Evolutionary conservation across 2,888 invertebrate species (phyloP), one percentile per base, ranked within the genome.

Genomic region (Lasioglossum oenotherae): DNA sequence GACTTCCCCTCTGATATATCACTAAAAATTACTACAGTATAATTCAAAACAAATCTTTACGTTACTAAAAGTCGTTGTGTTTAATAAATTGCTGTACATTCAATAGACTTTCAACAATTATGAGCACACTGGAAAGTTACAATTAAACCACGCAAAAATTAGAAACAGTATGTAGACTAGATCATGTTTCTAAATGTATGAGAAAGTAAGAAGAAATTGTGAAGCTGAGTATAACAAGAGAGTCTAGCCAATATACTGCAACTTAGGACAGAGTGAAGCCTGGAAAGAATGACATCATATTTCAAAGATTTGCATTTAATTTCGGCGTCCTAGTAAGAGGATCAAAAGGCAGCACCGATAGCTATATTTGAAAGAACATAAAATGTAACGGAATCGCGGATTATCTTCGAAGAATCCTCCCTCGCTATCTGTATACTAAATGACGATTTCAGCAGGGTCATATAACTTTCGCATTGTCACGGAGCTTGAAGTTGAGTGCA

Each of bases 401-500:
- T 88, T 86, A 87, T 90, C 91, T 88, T 86, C 83, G 87, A 81
- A 90, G 31, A 82, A 78, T 89, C 89, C 88, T 87, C 69, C 2
- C 1, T 69, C 79, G 31, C 60, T 60, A 46, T 16, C 73, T 38
- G 87, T 88, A 88, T 88, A 91, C 92, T 93, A 94, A 94, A 94
- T 92, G 93, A 93, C 92, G 90, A 92, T 94, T 93, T 94, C 84
- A 93, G 88, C 92, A 91, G 91, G 90, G 93, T 92, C 92, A 93
- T 92, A 94, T 94, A 92, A 92, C 90, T 86, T 90, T 87, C 78
- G 88, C 87, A 94, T 94, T 94, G 92, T 93, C 75, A 75, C 60
- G 80, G 91, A 94, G 93, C 93, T 94, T 90, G 91, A 92, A 93
- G 92, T 93, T 93, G 93, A 94, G 94, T 94, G 94, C 93, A 93